Percentiles rank a stretch among this genome's conserved stretches.
phyloP scores from a whole-genome alignment of 2,888 invertebrate species.

The Ophonus ardosiacus region DNA sequence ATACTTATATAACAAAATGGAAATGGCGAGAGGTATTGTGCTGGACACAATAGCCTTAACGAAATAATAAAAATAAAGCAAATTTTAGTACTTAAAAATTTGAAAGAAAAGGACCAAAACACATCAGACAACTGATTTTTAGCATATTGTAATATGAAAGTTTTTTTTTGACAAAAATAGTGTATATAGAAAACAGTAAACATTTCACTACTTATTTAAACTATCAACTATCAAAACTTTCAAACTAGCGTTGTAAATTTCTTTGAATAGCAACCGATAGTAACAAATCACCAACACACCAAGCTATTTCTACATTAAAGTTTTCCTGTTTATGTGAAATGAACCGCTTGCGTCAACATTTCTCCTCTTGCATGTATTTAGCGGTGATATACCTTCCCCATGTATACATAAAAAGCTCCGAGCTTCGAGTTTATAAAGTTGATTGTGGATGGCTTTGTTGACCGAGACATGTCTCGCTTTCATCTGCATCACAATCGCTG shows the following conservation, averaged over 20 bases:
- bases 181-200: too few species aligned
- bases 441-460: slow-evolving; percentile 53
- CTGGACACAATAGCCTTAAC: too few species aligned
- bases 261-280: background rate
- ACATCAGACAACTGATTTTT: too few species aligned
- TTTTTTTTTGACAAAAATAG: too few species aligned
- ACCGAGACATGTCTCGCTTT: slow-evolving; percentile 46
- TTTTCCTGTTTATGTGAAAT: background rate
- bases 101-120: too few species aligned
- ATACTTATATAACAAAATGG: too few species aligned
- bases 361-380: background rate
- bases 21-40: too few species aligned
- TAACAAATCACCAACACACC: too few species aligned
- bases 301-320: background rate
- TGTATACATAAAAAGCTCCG: background rate
- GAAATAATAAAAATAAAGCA: too few species aligned
- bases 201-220: too few species aligned
- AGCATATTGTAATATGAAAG: too few species aligned
- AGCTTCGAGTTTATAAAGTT: slow-evolving; percentile 31
- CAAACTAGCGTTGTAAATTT: background rate
- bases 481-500: slow-evolving; percentile 57
- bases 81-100: too few species aligned
- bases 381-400: background rate
- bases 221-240: background rate
- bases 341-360: background rate